Evolutionary conservation across 2,888 invertebrate species (phyloP).

Genomic region (Heliconius erato): DNA sequence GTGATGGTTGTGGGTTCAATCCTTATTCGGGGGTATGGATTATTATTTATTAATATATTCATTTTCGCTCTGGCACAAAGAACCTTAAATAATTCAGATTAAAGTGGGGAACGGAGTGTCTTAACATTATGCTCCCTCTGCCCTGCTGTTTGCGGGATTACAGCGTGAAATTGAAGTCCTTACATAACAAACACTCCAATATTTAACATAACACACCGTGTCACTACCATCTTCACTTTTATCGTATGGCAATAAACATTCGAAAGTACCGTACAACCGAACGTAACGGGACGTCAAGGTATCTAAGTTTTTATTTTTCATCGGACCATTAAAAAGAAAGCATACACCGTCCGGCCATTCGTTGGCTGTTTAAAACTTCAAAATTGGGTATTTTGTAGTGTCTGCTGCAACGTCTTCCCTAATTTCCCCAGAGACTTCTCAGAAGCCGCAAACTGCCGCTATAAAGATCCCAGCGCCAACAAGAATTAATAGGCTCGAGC

Average conservation of each 20-base stretch:
- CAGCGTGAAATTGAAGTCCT: no score
- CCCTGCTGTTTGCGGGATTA: no score
- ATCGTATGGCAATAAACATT: constrained; percentile 3
- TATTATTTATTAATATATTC: no score
- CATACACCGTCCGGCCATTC: constrained; percentile 55
- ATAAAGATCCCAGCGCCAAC: constrained; percentile 64
- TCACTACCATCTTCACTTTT: neutral
- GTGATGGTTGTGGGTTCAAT: no score
- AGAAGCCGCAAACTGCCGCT: constrained; percentile 65
- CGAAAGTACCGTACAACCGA: neutral
- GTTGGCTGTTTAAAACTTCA: constrained; percentile 69
- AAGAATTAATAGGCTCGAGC: constrained; percentile 58
- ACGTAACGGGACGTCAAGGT: neutral
- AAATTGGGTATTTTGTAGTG: constrained; percentile 66
- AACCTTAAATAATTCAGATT: no score
- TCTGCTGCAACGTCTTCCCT: constrained; percentile 60
- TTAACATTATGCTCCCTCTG: no score
- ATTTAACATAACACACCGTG: neutral
- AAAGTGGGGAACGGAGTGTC: no score
- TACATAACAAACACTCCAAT: neutral
- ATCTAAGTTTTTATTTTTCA: constrained; percentile 47
- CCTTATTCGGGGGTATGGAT: no score
- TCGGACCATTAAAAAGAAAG: constrained; percentile 63
- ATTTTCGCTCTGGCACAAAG: no score
- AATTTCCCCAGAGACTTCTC: constrained; percentile 72